Evolutionary conservation across 2,888 invertebrate species (phyloP).

Genomic region (Drosophila meridionalis): DNA sequence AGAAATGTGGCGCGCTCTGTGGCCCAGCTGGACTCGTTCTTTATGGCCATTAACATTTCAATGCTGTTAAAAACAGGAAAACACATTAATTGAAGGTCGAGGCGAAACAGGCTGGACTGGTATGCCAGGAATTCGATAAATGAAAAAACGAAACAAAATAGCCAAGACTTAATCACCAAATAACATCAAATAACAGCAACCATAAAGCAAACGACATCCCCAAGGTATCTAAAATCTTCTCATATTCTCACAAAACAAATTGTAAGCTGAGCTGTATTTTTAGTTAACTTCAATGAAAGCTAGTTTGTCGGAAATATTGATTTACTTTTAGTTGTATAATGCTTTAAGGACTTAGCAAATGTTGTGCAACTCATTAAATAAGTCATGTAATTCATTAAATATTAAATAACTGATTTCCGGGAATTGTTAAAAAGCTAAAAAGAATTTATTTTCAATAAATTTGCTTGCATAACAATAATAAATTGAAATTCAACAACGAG

Average conservation of each 20-base stretch:
- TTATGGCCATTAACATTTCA: background rate
- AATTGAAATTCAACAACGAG: background rate
- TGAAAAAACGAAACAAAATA: background rate
- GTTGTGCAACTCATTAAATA: background rate
- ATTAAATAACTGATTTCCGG: background rate
- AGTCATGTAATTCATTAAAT: no score
- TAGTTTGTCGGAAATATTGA: background rate
- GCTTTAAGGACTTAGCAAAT: background rate
- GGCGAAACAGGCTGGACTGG: no score
- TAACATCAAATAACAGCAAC: no score
- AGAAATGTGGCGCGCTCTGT: conserved; percentile 2
- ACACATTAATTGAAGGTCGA: background rate
- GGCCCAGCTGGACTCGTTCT: background rate
- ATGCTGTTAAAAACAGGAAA: background rate
- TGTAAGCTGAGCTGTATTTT: background rate
- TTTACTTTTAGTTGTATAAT: background rate
- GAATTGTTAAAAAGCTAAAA: no score
- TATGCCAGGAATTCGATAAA: background rate
- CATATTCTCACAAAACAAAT: background rate
- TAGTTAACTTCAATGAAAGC: background rate
- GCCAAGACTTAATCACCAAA: background rate
- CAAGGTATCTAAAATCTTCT: background rate
- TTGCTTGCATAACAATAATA: background rate
- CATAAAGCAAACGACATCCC: background rate
- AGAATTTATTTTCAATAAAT: background rate